These are phyloP conservation scores for Sitobion miscanthi DNA, from an alignment of 1,140 invertebrate genomes.

Conservation along the genomic window DNA sequence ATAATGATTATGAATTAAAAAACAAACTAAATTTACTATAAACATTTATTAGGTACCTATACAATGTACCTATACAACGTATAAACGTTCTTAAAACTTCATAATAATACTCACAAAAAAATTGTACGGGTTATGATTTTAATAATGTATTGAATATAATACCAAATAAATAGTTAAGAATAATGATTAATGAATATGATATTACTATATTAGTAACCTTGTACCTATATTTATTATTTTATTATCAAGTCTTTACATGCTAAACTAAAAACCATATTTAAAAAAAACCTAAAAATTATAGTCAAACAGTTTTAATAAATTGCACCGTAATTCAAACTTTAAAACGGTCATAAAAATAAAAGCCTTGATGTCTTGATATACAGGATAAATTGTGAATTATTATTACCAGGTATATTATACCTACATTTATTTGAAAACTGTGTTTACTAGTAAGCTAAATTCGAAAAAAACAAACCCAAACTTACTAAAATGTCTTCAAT, in stretches of 20 bases:
- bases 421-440: neutral
- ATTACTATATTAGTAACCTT: neutral
- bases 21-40: neutral
- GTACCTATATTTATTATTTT: neutral
- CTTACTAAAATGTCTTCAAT: neutral
- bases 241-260: neutral
- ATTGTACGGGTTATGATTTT: neutral
- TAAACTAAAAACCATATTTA: neutral
- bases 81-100: neutral
- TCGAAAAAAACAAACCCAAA: neutral
- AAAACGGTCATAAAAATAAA: neutral
- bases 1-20: neutral
- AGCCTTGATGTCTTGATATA: neutral
- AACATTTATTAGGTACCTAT: too few species aligned
- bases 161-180: neutral
- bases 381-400: neutral
- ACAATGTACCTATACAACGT: neutral
- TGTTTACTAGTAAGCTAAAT: neutral
- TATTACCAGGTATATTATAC: neutral
- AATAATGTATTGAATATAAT: neutral
- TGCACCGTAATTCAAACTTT: neutral
- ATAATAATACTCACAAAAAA: neutral
- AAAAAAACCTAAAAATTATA: neutral
- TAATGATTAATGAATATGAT: neutral
- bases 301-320: neutral